phyloP scores from a whole-genome alignment of 2,797 vertebrate species.

The Pogoniulus pusillus region DNA sequence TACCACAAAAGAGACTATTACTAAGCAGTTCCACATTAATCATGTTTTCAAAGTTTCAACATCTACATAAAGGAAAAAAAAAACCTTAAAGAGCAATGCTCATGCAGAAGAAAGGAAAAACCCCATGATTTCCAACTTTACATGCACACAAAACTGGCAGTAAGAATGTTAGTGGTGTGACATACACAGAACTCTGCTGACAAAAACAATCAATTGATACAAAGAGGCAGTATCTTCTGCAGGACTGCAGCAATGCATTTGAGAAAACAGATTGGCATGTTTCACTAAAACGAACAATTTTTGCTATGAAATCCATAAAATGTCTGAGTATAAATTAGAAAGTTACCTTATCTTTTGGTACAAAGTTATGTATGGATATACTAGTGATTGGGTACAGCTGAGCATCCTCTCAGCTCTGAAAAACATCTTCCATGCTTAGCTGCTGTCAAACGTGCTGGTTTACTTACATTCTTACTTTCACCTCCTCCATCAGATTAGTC shows the following conservation, averaged over 20 bases:
- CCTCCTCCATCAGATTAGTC: background rate
- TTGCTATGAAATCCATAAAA: background rate
- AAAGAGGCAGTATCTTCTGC: conserved; percentile 74
- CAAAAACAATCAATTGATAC: background rate
- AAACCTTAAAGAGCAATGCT: conserved; percentile 8
- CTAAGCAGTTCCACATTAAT: background rate
- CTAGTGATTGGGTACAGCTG: background rate
- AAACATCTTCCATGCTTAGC: background rate
- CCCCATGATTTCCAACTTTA: background rate
- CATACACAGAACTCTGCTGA: background rate
- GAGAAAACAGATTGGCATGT: background rate
- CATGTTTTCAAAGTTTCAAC: background rate
- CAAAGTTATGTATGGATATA: background rate
- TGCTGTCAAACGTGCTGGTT: background rate
- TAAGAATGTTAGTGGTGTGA: conserved; percentile 25
- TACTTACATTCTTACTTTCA: background rate
- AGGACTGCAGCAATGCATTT: conserved; percentile 29
- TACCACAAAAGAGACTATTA: background rate
- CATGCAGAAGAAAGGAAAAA: conserved; percentile 57
- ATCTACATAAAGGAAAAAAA: background rate
- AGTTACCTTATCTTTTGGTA: background rate
- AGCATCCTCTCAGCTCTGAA: background rate
- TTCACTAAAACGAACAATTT: background rate
- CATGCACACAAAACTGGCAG: conserved; percentile 21
- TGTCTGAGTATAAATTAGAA: background rate